Percentiles rank a stretch among this genome's conserved stretches.
Conservation (phyloP, 2,113 vertebrate genomes). For the Porphyrio hochstetteri region DNA sequence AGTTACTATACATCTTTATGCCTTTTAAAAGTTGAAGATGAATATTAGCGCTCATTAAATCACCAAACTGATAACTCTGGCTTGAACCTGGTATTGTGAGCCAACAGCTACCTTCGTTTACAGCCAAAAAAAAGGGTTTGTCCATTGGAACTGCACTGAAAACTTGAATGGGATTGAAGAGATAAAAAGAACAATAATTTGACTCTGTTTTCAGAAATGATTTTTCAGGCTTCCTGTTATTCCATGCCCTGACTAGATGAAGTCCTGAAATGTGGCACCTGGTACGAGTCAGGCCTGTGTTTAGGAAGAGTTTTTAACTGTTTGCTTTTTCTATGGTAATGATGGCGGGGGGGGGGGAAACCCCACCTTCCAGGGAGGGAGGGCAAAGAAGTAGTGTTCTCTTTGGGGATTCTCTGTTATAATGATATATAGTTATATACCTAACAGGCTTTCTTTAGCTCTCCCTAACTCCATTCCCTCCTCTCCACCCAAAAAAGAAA, state of each 20-base stretch:
- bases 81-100: background rate
- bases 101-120: constrained; percentile 19
- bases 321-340: background rate
- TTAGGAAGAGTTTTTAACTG: background rate
- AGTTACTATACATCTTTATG: background rate
- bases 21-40: background rate
- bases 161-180: constrained; percentile 10
- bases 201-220: background rate
- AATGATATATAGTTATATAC: background rate
- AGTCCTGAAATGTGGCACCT: background rate
- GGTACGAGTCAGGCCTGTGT: background rate
- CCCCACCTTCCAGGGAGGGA: background rate
- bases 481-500: background rate
- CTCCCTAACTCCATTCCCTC: background rate
- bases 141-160: background rate
- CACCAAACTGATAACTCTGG: background rate
- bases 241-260: background rate
- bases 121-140: constrained; percentile 15
- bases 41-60: background rate
- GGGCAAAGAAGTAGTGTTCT: background rate
- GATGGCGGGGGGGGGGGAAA: no score
- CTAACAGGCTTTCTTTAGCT: background rate
- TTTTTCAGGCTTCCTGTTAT: constrained; percentile 33
- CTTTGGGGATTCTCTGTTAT: background rate
- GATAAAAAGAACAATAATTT: background rate